Conservation (phyloP, 2,113 vertebrate genomes). For the Stigmatopora argus region DNA sequence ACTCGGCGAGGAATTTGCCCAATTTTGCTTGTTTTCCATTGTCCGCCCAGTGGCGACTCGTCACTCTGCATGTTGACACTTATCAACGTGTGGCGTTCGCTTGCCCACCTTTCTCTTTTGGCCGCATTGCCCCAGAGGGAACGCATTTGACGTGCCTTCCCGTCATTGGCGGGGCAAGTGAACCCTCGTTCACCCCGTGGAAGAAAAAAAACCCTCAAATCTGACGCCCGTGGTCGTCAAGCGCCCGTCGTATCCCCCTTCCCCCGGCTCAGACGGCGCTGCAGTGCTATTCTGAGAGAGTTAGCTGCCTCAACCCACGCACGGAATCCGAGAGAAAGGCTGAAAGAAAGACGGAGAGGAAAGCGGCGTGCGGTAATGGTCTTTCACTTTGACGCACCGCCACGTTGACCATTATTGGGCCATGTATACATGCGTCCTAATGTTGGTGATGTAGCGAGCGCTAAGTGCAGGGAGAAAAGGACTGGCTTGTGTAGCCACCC, state of each 20-base stretch:
- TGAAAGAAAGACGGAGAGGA: constrained; percentile 56
- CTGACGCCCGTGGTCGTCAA: too few species aligned
- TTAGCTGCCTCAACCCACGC: constrained; percentile 78
- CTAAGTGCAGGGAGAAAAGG: constrained; percentile 76
- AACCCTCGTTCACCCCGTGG: too few species aligned
- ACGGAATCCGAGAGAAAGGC: constrained; percentile 66
- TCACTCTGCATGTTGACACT: not conserved
- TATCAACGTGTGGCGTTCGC: not conserved
- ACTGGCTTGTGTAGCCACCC: constrained; percentile 67
- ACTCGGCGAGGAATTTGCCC: not conserved
- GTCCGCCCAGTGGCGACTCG: not conserved
- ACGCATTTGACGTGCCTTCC: not conserved
- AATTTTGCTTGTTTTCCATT: not conserved
- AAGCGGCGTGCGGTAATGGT: constrained; percentile 40
- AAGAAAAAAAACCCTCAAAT: too few species aligned
- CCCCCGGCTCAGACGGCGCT: constrained; percentile 67
- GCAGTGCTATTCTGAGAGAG: constrained; percentile 80
- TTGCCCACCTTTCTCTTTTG: not conserved
- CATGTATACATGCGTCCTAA: constrained; percentile 27
- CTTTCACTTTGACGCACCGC: constrained; percentile 28
- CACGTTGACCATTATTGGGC: not conserved
- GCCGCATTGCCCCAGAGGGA: not conserved
- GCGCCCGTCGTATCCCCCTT: constrained; percentile 34
- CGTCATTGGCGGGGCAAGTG: too few species aligned
- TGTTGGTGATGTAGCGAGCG: constrained; percentile 57